A percentile compares a stretch with the other conserved stretches of the same genome.
Conservation (phyloP, 2,113 vertebrate genomes). For the Syngnathus typhle region DNA sequence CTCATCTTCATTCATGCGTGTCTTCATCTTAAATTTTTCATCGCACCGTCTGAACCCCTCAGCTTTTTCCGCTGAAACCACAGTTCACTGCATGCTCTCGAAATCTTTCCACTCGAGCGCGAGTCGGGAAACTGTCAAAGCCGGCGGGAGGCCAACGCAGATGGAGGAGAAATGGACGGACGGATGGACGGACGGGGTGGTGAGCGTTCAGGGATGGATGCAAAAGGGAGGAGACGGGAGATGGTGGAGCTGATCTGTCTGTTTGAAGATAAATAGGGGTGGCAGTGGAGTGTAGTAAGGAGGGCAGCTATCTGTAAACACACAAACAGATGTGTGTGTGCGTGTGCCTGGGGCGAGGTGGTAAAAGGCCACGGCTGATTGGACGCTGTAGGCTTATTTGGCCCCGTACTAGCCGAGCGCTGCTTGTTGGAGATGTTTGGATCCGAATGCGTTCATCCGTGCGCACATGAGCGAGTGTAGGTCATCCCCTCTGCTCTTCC, state of each 20-base stretch:
- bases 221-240: slow-evolving; percentile 13
- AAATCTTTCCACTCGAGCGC: slow-evolving; percentile 62
- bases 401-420: slow-evolving; percentile 47
- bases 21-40: slow-evolving; percentile 18
- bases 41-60: slow-evolving; percentile 27
- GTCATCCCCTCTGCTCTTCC: slow-evolving; percentile 41
- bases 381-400: slow-evolving; percentile 58
- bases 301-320: slow-evolving; percentile 48
- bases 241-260: slow-evolving; percentile 52
- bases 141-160: slow-evolving; percentile 54
- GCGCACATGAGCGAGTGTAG: slow-evolving; percentile 49
- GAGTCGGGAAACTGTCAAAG: slow-evolving; percentile 63
- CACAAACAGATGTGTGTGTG: slow-evolving; percentile 26
- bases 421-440: slow-evolving; percentile 67
- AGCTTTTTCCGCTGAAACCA: slow-evolving; percentile 38
- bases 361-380: slow-evolving; percentile 70
- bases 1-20: slow-evolving; percentile 7
- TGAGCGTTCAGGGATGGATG: slow-evolving; percentile 31
- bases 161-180: slow-evolving; percentile 53
- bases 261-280: slow-evolving; percentile 65
- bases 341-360: slow-evolving; percentile 53
- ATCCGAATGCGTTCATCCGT: slow-evolving; percentile 59
- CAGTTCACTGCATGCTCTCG: slow-evolving; percentile 42
- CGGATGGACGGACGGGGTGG: slow-evolving; percentile 34
- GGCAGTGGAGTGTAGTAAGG: slow-evolving; percentile 52